A percentile compares a stretch with the other conserved stretches of the same genome.
phyloP scores from a whole-genome alignment of 2,113 vertebrate genomes.

The Synodontis membranacea region DNA sequence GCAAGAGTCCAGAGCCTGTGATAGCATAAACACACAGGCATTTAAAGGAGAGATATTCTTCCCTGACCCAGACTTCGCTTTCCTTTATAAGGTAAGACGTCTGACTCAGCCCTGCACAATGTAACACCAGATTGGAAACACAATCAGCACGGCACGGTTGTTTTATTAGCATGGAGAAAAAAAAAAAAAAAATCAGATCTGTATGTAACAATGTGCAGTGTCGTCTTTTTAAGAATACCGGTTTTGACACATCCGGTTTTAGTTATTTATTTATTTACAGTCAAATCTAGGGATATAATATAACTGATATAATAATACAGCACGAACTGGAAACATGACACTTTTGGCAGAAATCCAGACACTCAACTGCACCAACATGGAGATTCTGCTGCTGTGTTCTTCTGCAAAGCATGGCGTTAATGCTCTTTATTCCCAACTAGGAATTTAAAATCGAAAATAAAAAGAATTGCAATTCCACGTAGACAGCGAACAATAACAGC shows the following conservation, averaged over 20 bases:
- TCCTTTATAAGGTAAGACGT: conserved; percentile 71
- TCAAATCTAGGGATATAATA: too few relatives aligned
- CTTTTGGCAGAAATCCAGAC: neutral
- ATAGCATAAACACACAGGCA: conserved; percentile 66
- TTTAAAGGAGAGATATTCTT: conserved; percentile 59
- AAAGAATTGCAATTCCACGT: neutral
- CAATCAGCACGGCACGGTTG: neutral
- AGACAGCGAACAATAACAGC: neutral
- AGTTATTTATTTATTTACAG: neutral
- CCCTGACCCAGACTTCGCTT: conserved; percentile 46
- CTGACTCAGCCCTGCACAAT: conserved; percentile 31
- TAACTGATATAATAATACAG: too few relatives aligned
- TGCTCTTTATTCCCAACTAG: neutral
- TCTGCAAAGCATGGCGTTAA: neutral
- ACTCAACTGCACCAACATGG: neutral
- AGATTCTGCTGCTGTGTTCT: neutral
- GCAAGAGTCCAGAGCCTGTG: conserved; percentile 8
- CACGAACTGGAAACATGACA: neutral
- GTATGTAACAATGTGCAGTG: neutral
- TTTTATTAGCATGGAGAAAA: neutral
- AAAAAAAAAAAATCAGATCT: neutral
- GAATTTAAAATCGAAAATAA: neutral
- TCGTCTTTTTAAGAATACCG: neutral
- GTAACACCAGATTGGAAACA: conserved; percentile 9
- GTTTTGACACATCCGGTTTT: neutral